Evolutionary conservation across 1,140 invertebrate species (phyloP).

Genomic region (Eriocheir sinensis): DNA sequence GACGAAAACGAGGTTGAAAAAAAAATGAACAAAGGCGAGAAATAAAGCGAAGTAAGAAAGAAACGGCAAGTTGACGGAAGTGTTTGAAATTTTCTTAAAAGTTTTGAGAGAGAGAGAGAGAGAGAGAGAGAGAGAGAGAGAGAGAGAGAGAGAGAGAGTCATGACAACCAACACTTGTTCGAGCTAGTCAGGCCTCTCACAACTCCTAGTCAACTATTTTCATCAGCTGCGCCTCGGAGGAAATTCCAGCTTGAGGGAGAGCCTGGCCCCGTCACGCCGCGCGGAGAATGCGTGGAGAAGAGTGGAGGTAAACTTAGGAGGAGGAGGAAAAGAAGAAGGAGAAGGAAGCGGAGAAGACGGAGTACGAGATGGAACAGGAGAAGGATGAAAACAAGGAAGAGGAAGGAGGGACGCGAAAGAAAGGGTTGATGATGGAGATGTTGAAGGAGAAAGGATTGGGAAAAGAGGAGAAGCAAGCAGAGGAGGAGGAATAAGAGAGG

Average conservation of each 20-base stretch:
- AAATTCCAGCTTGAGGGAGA: not conserved
- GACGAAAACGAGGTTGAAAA: not conserved
- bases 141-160: not conserved
- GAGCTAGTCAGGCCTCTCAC: constrained; percentile 6
- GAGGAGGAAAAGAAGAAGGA: not conserved
- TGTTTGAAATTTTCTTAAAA: too few species aligned
- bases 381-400: not conserved
- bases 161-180: constrained; percentile 24
- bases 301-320: constrained; percentile 4
- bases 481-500: not conserved
- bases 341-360: too few species aligned
- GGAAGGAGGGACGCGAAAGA: not conserved
- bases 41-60: not conserved
- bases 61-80: too few species aligned
- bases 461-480: not conserved
- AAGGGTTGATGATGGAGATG: too few species aligned
- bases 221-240: not conserved
- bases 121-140: constrained; percentile 22
- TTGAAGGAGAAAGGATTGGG: too few species aligned
- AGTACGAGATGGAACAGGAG: too few species aligned
- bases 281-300: not conserved
- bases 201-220: constrained; percentile 15
- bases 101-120: constrained; percentile 2
- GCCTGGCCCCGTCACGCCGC: not conserved
- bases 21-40: not conserved